These are phyloP conservation scores for Entelurus aequoreus DNA, from an alignment of 2,113 vertebrate genomes.

Conservation along the genomic window DNA sequence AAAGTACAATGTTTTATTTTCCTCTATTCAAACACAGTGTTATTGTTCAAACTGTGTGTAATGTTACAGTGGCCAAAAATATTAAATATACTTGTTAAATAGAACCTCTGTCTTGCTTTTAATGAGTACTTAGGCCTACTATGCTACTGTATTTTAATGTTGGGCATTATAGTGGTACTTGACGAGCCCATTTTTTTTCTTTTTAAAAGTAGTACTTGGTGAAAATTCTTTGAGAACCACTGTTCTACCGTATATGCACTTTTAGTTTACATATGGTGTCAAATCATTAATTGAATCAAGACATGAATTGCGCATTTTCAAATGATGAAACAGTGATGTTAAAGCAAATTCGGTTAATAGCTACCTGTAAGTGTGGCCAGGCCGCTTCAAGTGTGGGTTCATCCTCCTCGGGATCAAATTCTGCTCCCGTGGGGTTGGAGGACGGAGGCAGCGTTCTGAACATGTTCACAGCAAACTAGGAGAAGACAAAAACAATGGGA, in stretches of 20 bases:
- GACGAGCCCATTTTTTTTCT: too few relatives aligned
- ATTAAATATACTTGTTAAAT: too few relatives aligned
- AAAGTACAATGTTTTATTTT: neutral
- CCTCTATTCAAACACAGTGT: too few relatives aligned
- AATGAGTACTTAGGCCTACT: too few relatives aligned
- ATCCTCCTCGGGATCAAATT: conserved; percentile 97
- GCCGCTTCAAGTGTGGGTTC: conserved; percentile 96
- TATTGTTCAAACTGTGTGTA: too few relatives aligned
- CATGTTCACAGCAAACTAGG: conserved; percentile 96
- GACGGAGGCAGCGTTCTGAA: conserved; percentile 94
- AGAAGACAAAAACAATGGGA: conserved; percentile 1
- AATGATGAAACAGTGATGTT: neutral
- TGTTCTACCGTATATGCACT: neutral
- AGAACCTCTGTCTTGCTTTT: too few relatives aligned
- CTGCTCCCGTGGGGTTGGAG: conserved; percentile 95
- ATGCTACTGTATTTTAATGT: too few relatives aligned
- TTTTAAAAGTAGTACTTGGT: too few relatives aligned
- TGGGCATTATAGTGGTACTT: too few relatives aligned
- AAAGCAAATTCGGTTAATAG: neutral
- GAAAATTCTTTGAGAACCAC: neutral
- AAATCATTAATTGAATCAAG: too few relatives aligned
- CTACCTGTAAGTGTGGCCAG: conserved; percentile 93
- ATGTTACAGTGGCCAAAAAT: too few relatives aligned
- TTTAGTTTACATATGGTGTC: neutral
- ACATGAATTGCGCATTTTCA: neutral